phyloP scores from a whole-genome alignment of 92 coral and sea anemone genomes.

The Chrysogorgia sp. region DNA sequence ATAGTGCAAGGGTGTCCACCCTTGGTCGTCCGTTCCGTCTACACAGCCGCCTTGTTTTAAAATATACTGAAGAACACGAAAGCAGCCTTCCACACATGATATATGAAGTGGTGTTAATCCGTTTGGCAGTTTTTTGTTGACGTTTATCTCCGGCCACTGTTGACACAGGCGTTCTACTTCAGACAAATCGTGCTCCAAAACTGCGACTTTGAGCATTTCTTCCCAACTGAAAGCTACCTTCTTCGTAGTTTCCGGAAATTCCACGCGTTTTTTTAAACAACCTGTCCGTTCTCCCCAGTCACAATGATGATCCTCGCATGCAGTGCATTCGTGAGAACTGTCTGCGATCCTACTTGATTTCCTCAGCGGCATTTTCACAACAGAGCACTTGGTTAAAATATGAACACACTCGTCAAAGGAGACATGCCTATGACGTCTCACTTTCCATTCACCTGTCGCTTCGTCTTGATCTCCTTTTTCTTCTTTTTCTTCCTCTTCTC shows the following conservation, averaged over 20 bases:
- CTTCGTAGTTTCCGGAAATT: background rate
- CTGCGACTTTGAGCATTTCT: slow-evolving; percentile 4
- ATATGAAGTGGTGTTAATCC: slow-evolving; percentile 81
- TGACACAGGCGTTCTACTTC: slow-evolving; percentile 20
- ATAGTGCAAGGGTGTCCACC: slow-evolving; percentile 94
- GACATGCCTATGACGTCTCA: background rate
- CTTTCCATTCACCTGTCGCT: background rate
- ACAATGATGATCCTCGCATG: no score
- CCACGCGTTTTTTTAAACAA: slow-evolving; percentile 6
- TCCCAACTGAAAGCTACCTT: slow-evolving; percentile 17
- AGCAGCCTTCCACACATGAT: slow-evolving; percentile 80
- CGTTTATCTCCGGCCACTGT: slow-evolving; percentile 14
- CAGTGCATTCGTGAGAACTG: background rate
- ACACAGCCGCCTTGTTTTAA: slow-evolving; percentile 70
- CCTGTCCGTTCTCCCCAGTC: background rate
- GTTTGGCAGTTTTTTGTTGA: slow-evolving; percentile 39
- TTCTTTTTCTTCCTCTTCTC: background rate
- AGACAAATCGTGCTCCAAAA: slow-evolving; percentile 33
- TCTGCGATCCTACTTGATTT: background rate
- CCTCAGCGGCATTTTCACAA: slow-evolving; percentile 25
- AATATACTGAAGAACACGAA: slow-evolving; percentile 72
- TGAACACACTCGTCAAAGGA: slow-evolving; percentile 41
- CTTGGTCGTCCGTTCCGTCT: slow-evolving; percentile 71
- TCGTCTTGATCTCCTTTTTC: background rate
- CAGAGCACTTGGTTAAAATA: slow-evolving; percentile 31